Evolutionary conservation across 2,888 invertebrate species (phyloP).

Genomic region (Sabellastarte sp.): DNA sequence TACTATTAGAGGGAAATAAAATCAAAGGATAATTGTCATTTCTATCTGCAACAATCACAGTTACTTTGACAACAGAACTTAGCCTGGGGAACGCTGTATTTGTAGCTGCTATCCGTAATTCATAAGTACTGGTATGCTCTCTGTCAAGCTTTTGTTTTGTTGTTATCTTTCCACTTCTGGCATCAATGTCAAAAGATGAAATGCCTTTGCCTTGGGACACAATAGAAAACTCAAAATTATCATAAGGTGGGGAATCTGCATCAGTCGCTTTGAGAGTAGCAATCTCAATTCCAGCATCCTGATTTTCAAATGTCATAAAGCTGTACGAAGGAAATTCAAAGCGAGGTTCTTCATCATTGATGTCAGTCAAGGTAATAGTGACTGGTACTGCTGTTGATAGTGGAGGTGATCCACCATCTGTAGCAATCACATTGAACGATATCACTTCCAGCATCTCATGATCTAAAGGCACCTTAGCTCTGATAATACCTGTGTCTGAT

Average conservation of each 20-base stretch:
- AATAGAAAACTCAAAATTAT: constrained; percentile 15
- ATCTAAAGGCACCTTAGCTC: constrained; percentile 33
- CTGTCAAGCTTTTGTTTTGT: constrained; percentile 16
- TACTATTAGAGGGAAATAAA: constrained; percentile 9
- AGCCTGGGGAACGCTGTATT: constrained; percentile 11
- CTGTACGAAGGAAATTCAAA: constrained; percentile 14
- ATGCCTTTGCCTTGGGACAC: constrained; percentile 3
- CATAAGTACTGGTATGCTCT: constrained; percentile 17
- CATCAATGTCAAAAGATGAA: constrained; percentile 11
- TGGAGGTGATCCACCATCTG: constrained; percentile 14
- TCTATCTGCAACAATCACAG: constrained; percentile 11
- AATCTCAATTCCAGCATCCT: constrained; percentile 15
- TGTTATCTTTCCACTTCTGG: constrained; percentile 5
- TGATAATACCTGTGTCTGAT: constrained; percentile 36
- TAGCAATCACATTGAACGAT: constrained; percentile 17
- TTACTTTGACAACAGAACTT: neutral
- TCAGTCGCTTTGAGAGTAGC: constrained; percentile 19
- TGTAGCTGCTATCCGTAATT: constrained; percentile 15
- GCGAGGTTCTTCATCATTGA: constrained; percentile 26
- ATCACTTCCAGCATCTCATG: constrained; percentile 13
- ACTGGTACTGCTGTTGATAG: constrained; percentile 11
- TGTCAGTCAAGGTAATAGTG: constrained; percentile 17
- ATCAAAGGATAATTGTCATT: constrained; percentile 17
- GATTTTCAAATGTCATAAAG: constrained; percentile 22
- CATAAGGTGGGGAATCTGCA: constrained; percentile 15